These are phyloP conservation scores for Cichladusa arquata DNA, from an alignment of 2,113 vertebrate species.

Conservation along the genomic window DNA sequence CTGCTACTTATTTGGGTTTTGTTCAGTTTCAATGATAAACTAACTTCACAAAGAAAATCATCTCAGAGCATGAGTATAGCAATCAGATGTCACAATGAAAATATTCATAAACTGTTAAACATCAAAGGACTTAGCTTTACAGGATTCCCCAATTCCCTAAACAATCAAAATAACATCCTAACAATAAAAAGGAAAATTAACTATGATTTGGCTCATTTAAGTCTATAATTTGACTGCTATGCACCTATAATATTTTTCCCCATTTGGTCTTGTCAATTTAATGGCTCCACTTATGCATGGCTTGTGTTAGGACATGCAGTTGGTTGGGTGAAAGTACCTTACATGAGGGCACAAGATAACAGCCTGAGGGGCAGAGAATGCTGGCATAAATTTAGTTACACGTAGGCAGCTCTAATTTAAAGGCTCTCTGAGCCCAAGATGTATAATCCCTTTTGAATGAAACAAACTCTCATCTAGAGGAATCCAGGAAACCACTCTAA, in stretches of 20 bases:
- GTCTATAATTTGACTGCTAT: neutral
- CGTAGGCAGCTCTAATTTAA: neutral
- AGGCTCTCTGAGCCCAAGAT: neutral
- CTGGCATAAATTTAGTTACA: neutral
- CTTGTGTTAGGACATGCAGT: neutral
- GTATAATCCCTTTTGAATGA: neutral
- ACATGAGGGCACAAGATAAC: neutral
- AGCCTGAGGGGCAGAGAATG: neutral
- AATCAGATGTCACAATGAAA: neutral
- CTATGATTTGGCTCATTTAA: neutral
- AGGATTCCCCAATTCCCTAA: neutral
- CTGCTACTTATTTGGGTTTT: neutral
- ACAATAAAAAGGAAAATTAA: conserved; percentile 19
- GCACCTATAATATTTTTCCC: neutral
- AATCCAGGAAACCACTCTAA: neutral
- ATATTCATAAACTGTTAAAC: neutral
- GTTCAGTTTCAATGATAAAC: neutral
- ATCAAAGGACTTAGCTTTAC: neutral
- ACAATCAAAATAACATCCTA: neutral
- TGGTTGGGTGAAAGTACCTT: neutral
- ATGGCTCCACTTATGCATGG: neutral
- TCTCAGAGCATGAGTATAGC: neutral
- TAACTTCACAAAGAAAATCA: neutral
- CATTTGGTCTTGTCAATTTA: neutral
- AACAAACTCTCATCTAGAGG: neutral